Conservation (phyloP, 2,113 vertebrate genomes). For the Phoenicopterus ruber region DNA sequence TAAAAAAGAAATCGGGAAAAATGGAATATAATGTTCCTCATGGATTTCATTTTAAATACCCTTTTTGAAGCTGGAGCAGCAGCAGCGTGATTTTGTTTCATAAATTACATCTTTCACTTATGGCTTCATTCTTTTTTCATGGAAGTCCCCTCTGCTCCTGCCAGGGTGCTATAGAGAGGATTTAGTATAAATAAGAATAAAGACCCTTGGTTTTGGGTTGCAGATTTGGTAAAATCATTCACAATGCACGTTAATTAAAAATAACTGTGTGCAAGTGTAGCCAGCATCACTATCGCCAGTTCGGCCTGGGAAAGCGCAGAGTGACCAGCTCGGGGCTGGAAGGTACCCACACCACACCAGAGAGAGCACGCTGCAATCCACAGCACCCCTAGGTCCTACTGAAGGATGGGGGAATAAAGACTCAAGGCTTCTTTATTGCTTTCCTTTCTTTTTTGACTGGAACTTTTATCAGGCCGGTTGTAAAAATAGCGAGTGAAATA, state of each 20-base stretch:
- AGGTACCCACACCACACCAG: neutral
- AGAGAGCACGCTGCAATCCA: neutral
- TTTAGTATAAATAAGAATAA: neutral
- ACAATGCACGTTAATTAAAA: neutral
- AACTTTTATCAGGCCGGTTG: neutral
- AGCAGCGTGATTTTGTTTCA: neutral
- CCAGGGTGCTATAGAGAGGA: neutral
- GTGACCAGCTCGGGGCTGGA: neutral
- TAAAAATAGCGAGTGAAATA: neutral
- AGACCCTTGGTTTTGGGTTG: neutral
- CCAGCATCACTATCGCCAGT: neutral
- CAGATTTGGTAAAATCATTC: neutral
- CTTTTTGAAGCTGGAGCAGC: neutral
- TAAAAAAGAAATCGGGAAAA: neutral
- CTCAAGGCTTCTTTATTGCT: neutral
- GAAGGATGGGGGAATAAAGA: neutral
- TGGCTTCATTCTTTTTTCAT: neutral
- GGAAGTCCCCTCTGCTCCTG: neutral
- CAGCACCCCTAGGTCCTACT: neutral
- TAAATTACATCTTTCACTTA: neutral
- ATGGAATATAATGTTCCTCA: neutral
- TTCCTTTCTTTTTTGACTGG: neutral
- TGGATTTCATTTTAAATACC: neutral
- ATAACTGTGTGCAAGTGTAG: neutral
- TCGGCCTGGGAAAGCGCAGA: neutral